A percentile compares a stretch with the other conserved stretches of the same genome.
These are phyloP conservation scores for Bufo gargarizans DNA, from an alignment of 2,113 vertebrate genomes.

Conservation along the genomic window DNA sequence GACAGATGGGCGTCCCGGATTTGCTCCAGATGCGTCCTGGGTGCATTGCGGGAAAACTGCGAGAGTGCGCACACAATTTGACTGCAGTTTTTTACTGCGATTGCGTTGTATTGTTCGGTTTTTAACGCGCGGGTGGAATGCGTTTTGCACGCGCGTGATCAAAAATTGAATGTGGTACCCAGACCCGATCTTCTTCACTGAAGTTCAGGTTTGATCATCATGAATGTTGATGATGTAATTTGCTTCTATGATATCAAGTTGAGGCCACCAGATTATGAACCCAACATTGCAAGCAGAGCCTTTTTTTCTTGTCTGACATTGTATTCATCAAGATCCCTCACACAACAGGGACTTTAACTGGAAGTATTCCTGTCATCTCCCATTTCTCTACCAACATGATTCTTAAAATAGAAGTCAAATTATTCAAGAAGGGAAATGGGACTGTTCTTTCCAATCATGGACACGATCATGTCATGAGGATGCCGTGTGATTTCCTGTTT, in stretches of 20 bases:
- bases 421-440: conserved; percentile 35
- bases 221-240: not conserved
- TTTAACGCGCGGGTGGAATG: too few relatives aligned
- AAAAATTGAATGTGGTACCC: too few relatives aligned
- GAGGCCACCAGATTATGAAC: not conserved
- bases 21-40: too few relatives aligned
- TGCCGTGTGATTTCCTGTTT: conserved; percentile 19
- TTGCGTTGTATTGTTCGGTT: too few relatives aligned
- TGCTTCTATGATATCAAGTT: not conserved
- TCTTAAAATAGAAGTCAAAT: conserved; percentile 47
- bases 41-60: too few relatives aligned
- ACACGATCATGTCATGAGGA: conserved; percentile 5
- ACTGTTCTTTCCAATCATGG: not conserved
- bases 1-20: too few relatives aligned
- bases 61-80: too few relatives aligned
- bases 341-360: conserved; percentile 49
- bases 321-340: not conserved
- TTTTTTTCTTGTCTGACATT: not conserved
- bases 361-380: conserved; percentile 54
- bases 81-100: too few relatives aligned
- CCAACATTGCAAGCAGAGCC: not conserved
- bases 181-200: too few relatives aligned
- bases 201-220: too few relatives aligned
- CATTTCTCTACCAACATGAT: conserved; percentile 39
- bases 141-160: too few relatives aligned